Conservation (phyloP, 2,113 vertebrate genomes). For the Tenrec ecaudatus region DNA sequence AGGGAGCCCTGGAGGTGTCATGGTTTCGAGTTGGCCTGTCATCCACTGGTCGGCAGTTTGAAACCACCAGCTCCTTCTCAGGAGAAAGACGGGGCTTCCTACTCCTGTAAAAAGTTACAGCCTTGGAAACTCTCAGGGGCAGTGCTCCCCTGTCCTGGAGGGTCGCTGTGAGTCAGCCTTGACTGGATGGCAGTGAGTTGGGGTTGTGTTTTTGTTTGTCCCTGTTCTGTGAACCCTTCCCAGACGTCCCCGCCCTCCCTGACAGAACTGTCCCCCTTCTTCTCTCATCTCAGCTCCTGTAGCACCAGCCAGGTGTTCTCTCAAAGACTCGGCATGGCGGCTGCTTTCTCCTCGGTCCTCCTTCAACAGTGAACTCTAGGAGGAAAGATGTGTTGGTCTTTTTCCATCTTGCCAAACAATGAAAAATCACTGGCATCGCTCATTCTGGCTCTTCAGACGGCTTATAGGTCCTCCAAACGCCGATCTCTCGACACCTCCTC, state of each 20-base stretch:
- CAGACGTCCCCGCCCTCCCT: rapidly evolving
- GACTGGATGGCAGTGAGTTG: no score
- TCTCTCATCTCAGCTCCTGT: neutral
- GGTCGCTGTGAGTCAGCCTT: no score
- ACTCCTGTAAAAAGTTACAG: no score
- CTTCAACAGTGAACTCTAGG: neutral
- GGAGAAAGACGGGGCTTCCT: no score
- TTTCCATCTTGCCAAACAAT: slow-evolving; percentile 25
- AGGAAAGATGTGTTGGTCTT: slow-evolving; percentile 21
- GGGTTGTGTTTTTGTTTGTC: no score
- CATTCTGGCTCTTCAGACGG: neutral
- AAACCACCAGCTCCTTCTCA: no score
- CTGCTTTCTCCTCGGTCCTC: slow-evolving; percentile 6
- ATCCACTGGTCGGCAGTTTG: no score
- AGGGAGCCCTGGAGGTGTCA: no score
- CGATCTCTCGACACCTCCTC: neutral
- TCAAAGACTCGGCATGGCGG: neutral
- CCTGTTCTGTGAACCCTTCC: neutral
- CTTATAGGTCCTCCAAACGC: neutral
- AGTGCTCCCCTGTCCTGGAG: no score
- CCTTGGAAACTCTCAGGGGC: no score
- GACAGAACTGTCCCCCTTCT: neutral
- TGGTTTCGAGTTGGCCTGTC: no score
- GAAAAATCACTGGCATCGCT: neutral
- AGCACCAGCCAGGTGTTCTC: rapidly evolving